A percentile compares a stretch with the other conserved stretches of the same genome.
Evolutionary conservation across 2,888 invertebrate genomes (phyloP).

Genomic region (Dynastes tityus): DNA sequence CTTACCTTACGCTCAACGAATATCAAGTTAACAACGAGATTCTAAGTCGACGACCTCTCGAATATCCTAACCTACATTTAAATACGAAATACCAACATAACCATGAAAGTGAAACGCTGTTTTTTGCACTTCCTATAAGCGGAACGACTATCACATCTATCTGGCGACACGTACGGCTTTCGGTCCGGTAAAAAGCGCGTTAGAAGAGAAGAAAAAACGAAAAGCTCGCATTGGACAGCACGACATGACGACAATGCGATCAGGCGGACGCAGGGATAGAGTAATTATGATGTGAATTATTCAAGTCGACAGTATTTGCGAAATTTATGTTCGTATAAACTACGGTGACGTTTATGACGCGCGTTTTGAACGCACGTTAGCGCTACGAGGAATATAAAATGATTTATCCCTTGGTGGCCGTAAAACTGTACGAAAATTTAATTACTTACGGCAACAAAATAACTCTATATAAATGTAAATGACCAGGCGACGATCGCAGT

Average conservation of each 20-base stretch:
- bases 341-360: conserved; percentile 32
- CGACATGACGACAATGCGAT: not conserved
- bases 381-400: conserved; percentile 21
- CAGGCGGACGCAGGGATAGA: conserved; percentile 8
- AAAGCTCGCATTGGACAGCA: not conserved
- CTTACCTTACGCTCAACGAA: no score
- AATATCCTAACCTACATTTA: conserved; percentile 8
- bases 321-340: conserved; percentile 37
- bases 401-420: conserved; percentile 40
- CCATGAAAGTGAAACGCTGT: conserved; percentile 8
- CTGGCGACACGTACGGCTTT: not conserved
- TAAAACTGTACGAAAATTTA: conserved; percentile 41
- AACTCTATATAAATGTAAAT: conserved; percentile 32
- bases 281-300: conserved; percentile 42
- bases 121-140: not conserved
- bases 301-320: conserved; percentile 13
- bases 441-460: conserved; percentile 33
- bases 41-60: not conserved
- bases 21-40: not conserved
- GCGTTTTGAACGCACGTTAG: not conserved
- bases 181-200: not conserved
- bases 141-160: not conserved
- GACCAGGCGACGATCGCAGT: not conserved
- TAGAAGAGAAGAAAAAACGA: not conserved
- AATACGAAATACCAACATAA: not conserved